Evolutionary conservation across 1,140 invertebrate species (phyloP), one percentile per base, ranked within the genome.

Genomic region (Stegodyphus dumicola): DNA sequence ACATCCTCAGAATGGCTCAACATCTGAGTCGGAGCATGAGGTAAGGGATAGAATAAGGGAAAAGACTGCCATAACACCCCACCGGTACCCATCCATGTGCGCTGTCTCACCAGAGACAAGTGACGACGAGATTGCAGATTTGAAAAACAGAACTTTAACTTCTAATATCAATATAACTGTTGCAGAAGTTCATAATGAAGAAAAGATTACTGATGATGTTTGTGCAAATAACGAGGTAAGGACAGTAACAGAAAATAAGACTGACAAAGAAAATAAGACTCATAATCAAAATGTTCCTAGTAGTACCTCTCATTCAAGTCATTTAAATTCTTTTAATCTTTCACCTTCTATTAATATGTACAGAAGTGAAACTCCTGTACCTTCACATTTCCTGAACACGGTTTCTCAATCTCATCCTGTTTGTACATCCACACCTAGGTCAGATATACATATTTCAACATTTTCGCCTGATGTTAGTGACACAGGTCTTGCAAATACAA

Each of bases 1-100:
- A 33, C 79, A 87, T 64, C 87, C 78, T 18, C 80, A 67, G 60
- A 73, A 85, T 60, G 67, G 64, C 7, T 65, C 71, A 11, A 49
- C 75, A 15, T 88, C 85, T 33, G 88, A 88, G 51, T 88, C 88
- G 1, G 87, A 88, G 17, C 86, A 93, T 91, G 90, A 91, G 66
- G 93, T 94, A 6, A 93, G 69, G 76, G 87, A 74, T 71, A 93
- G 95, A 88, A 95, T 97, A 75, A 92, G 95, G 86, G 93, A 94
- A 13, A 97, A 97, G 91, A 97, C 96, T 0, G 94, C 94, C 7
- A 96, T 97, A 53, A 96, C 95, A 87, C 94, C 94, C 11, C 95
- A 94, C 88, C 92, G 95, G 87, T 97, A 97, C 89, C 96, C 96
- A 6, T 96, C 95, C 0, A 96, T 97, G 94, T 97, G 96, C 90